phyloP scores from a whole-genome alignment of 2,113 vertebrate species.

The Propithecus coquereli region DNA sequence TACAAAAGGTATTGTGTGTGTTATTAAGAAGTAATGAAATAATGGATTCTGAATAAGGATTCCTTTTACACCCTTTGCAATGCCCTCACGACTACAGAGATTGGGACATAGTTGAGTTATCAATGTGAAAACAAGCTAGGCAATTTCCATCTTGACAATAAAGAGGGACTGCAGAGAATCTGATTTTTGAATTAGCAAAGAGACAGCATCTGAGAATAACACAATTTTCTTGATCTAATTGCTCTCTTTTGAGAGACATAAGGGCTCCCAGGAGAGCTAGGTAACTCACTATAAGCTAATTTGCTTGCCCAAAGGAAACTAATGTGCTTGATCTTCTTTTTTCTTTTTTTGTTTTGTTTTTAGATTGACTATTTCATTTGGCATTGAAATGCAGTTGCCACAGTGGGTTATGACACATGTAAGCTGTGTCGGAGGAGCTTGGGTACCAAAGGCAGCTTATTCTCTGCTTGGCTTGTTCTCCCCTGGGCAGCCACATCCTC shows the following conservation, averaged over 20 bases:
- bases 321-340: background rate
- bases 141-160: constrained; percentile 13
- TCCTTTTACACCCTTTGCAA: background rate
- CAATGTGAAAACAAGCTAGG: background rate
- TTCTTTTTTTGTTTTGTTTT: background rate
- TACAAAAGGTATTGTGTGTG: constrained; percentile 80
- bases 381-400: background rate
- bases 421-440: background rate
- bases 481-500: background rate
- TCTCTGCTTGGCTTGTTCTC: background rate
- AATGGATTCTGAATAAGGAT: background rate
- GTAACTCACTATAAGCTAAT: constrained; percentile 45
- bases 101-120: background rate
- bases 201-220: constrained; percentile 21
- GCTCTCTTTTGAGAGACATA: constrained; percentile 56
- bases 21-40: constrained; percentile 15
- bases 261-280: background rate
- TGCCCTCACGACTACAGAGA: background rate
- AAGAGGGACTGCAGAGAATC: background rate
- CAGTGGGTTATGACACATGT: background rate
- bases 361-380: background rate
- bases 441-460: background rate
- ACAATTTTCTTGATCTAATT: constrained; percentile 52
- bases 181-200: constrained; percentile 60
- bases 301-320: constrained; percentile 44